Percentiles rank a stretch among this genome's conserved stretches.
Conservation (phyloP, 2,113 vertebrate species). For the Paratilapia polleni region DNA sequence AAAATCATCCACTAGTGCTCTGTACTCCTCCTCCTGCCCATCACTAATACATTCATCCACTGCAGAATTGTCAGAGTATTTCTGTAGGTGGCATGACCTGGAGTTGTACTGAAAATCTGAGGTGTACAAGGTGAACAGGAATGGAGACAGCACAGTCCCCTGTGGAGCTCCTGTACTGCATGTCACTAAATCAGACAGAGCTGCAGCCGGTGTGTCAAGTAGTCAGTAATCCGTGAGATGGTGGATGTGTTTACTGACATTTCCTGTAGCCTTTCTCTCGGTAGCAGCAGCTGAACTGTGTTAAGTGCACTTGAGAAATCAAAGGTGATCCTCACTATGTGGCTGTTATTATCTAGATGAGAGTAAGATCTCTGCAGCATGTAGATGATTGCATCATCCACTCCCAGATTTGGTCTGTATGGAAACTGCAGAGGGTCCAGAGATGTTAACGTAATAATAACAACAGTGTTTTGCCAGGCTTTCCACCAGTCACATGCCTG, state of each 20-base stretch:
- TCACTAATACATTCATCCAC: too few species aligned
- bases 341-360: too few species aligned
- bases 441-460: neutral
- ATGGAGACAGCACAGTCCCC: neutral
- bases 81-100: too few species aligned
- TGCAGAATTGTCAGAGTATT: neutral
- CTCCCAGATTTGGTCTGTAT: neutral
- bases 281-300: too few species aligned
- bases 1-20: too few species aligned
- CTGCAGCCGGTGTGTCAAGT: neutral
- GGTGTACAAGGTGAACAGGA: neutral
- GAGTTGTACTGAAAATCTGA: neutral
- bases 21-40: too few species aligned
- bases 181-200: too few species aligned
- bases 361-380: neutral
- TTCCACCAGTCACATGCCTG: neutral
- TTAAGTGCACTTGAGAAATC: too few species aligned
- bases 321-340: too few species aligned
- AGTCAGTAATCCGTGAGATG: neutral
- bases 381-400: neutral
- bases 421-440: neutral
- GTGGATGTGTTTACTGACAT: neutral
- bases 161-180: too few species aligned
- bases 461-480: neutral
- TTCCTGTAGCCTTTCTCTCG: too few species aligned